Base-by-base conservation (phyloP, 1,140 invertebrate species). In the Drosophila novamexicana region DNA sequence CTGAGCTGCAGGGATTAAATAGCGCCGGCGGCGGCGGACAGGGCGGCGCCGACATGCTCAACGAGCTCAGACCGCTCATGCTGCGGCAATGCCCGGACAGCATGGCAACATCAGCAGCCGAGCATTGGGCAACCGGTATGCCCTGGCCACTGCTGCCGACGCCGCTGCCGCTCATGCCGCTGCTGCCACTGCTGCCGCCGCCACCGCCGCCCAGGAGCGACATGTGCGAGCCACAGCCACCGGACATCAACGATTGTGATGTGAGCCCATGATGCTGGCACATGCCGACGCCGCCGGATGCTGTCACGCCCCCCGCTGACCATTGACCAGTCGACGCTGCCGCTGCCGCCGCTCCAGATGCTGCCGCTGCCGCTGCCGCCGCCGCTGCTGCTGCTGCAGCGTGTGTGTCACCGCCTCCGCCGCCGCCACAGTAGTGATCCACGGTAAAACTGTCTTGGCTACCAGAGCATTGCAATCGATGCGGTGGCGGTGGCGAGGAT, bases 361-460 rank as follows among this genome's bases (percentile, higher is more conserved):
- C 75, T 54, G 72, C 74, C 62, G 77, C 75, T 54, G 72, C 74
- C 62, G 77, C 75, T 64, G 77, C 72, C 58, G 70, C 79, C 40
- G 79, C 79, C 59, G 73, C 78, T 74, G 77, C 75, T 64, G 77
- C 72, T 62, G 70, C 79, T 42, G 79, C 79, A 63, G 73, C 78
- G 75, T 88, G 85, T 91, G 90, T 77, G 74, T 91, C 90, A 80
- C 89, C 77, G 69, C 81, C 79, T 67, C 74, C 74, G 62, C 78
- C 88, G 74, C 79, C 86, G 77, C 81, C 88, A 81, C 92, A 92
- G 80, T 92, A 92, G 76, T 92, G 91, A 90, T 92, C 92, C 90
- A 92, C 91, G 90, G 91, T 91, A 92, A 92, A 92, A 92, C 92
- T 92, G 74, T 92, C 92, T 92, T 92, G 91, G 91, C 92, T 92